Conservation (phyloP, 2,888 invertebrate species). For the Siphlonurus alternatus region DNA sequence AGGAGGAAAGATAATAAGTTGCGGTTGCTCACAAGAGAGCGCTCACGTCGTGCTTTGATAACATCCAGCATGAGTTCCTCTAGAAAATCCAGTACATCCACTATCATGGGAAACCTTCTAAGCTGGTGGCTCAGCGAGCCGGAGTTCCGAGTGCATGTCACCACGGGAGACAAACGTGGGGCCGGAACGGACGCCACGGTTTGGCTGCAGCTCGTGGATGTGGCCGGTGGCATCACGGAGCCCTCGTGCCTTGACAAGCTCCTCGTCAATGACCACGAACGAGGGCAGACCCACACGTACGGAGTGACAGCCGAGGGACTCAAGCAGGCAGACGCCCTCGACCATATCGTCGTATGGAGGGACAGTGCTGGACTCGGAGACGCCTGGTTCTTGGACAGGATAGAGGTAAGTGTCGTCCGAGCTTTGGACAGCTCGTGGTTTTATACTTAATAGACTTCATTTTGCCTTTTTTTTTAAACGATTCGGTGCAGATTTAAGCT, state of each 20-base stretch:
- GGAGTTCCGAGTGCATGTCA: slow-evolving; percentile 21
- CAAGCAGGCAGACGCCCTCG: slow-evolving; percentile 11
- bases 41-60: too few relatives aligned
- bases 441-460: too few relatives aligned
- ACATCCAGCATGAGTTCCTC: too few relatives aligned
- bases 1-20: too few relatives aligned
- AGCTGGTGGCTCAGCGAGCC: slow-evolving; percentile 6
- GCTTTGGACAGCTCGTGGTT: too few relatives aligned
- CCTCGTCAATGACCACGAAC: slow-evolving; percentile 22
- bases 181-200: slow-evolving; percentile 24
- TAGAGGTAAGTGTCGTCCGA: slow-evolving; percentile 11
- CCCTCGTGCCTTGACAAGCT: slow-evolving; percentile 22
- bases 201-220: slow-evolving; percentile 23
- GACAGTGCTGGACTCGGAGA: slow-evolving; percentile 22
- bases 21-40: too few relatives aligned
- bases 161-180: slow-evolving; percentile 25
- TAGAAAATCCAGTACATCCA: too few relatives aligned
- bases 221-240: slow-evolving; percentile 19
- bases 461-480: too few relatives aligned
- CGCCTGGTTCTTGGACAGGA: slow-evolving; percentile 24
- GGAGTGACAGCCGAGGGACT: slow-evolving; percentile 12
- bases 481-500: too few relatives aligned
- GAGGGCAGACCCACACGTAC: slow-evolving; percentile 23
- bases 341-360: slow-evolving; percentile 24
- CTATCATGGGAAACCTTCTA: too few relatives aligned